Evolutionary conservation across 1,140 invertebrate species (phyloP).

Genomic region (Dendrolimus punctatus): DNA sequence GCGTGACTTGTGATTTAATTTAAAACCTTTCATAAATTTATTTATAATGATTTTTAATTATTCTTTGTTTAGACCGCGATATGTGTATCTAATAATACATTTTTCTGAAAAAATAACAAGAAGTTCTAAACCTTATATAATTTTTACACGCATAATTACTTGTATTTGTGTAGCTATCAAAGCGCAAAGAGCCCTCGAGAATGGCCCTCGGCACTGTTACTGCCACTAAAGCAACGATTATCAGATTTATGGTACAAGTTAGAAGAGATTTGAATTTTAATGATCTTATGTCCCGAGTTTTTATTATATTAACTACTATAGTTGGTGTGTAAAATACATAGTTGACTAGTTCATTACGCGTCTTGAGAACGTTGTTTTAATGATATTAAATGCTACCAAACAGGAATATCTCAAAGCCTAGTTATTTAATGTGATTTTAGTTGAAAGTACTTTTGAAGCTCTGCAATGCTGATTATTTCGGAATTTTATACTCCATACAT

Average conservation of each 20-base stretch:
- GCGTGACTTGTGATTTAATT: too few relatives aligned
- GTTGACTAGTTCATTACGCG: not conserved
- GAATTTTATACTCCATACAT: too few relatives aligned
- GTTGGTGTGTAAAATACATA: not conserved
- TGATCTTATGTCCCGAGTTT: too few relatives aligned
- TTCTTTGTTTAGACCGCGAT: too few relatives aligned
- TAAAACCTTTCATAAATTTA: too few relatives aligned
- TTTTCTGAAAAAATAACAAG: constrained; percentile 2
- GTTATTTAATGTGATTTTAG: too few relatives aligned
- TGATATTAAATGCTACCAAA: not conserved
- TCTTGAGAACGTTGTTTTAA: not conserved
- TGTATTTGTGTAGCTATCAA: constrained; percentile 30
- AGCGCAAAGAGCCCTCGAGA: constrained; percentile 34
- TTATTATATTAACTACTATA: too few relatives aligned
- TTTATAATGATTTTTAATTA: too few relatives aligned
- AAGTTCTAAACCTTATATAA: constrained; percentile 17
- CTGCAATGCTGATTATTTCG: too few relatives aligned
- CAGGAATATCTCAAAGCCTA: not conserved
- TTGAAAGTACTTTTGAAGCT: too few relatives aligned
- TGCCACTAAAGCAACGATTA: constrained; percentile 41
- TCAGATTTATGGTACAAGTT: constrained; percentile 25
- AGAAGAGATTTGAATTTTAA: constrained; percentile 7
- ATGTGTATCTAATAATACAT: not conserved
- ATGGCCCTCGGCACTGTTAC: constrained; percentile 32
- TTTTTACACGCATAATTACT: constrained; percentile 37